Conservation (phyloP, 2,797 vertebrate genomes). For the Chelmon rostratus region DNA sequence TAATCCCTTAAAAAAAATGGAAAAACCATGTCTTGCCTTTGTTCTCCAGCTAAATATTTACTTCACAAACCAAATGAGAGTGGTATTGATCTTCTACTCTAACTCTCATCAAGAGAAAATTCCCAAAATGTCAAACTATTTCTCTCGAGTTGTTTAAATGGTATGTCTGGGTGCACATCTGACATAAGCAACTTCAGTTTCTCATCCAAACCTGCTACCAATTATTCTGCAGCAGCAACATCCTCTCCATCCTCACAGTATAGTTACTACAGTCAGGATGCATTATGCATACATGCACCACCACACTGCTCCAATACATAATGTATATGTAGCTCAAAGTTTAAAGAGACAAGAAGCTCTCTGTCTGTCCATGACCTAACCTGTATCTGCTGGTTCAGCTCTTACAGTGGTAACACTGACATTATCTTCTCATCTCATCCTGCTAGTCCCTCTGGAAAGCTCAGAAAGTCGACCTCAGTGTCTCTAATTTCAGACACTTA, state of each 20-base stretch:
- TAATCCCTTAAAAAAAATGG: not conserved
- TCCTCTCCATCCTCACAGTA: constrained; percentile 5
- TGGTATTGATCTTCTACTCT: not conserved
- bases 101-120: not conserved
- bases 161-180: not conserved
- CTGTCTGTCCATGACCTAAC: constrained; percentile 58
- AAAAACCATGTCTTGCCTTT: not conserved
- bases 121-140: not conserved
- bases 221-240: not conserved
- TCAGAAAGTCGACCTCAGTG: constrained; percentile 78
- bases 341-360: constrained; percentile 52
- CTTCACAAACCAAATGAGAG: no score
- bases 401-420: constrained; percentile 64
- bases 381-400: constrained; percentile 67
- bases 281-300: constrained; percentile 25
- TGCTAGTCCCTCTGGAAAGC: constrained; percentile 74
- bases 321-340: constrained; percentile 52
- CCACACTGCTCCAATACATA: constrained; percentile 37
- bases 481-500: constrained; percentile 86
- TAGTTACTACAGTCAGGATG: not conserved
- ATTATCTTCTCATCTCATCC: constrained; percentile 74
- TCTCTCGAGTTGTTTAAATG: not conserved
- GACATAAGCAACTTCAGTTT: not conserved
- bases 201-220: not conserved
- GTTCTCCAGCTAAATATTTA: no score